Evolutionary conservation across 2,113 vertebrate genomes (phyloP), one percentile per base, ranked within the genome.

Genomic region (Aspiorhynchus laticeps): DNA sequence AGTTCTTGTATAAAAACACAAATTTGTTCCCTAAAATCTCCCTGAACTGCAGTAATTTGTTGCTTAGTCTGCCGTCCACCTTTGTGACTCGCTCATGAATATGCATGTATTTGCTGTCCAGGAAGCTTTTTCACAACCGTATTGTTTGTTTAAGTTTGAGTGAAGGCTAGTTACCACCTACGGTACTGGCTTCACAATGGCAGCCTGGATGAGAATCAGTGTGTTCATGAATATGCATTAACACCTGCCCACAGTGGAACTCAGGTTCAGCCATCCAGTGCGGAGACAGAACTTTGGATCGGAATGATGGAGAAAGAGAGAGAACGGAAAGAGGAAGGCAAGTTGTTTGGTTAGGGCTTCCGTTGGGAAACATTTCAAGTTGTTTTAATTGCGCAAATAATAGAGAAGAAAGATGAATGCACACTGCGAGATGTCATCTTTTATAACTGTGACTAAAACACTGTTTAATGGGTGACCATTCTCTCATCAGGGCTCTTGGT

Each of bases 141-240:
- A 77, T 85, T 84, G 80, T 84, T 87, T 85, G 80, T 89, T 84
- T 88, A 90, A 87, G 86, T 86, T 88, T 88, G 85, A 91, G 88
- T 83, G 91, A 84, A 91, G 89, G 91, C 90, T 88, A 74, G 90
- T 90, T 93, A 84, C 92, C 92, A 90, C 93, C 92, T 90, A 90
- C 93, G 90, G 90, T 86, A 80, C 51, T 81, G 48, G 24, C 67
- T 77, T 41, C 85, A 67, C 77, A 87, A 92, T 88, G 90, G 91
- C 88, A 88, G 89, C 80, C 80, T 80, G 87, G 87, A 86, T 84
- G 91, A 80, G 91, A 91, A 90, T 85, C 86, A 90, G 90, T 76
- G 75, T 65, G 71, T 90, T 90, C 92, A 94, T 95, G 93, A 95
- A 95, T 95, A 94, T 95, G 94, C 94, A 95, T 91, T 84, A 90